Evolutionary conservation across 2,888 invertebrate genomes (phyloP), one percentile per base, ranked within the genome.

Genomic region (Theristus sp.): DNA sequence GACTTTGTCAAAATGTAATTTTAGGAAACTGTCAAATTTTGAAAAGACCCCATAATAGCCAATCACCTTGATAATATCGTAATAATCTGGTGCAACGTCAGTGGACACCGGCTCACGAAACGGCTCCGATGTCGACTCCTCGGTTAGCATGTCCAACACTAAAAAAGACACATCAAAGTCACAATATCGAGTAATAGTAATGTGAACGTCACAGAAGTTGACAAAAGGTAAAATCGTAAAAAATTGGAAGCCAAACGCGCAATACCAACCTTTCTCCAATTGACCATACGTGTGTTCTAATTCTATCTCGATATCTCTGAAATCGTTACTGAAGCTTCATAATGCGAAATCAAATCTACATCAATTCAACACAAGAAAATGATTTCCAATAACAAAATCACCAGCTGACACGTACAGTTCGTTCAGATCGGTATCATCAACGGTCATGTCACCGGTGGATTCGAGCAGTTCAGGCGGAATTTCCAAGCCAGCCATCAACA

Each of bases 21-120:
- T 6, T 54, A 10, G 27, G 3, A 54, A 27, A 25, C 38, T 38
- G 38, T 38, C 38, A 38, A 38, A 38, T 17, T 38, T 38, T 38
- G 6, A 6, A 38, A 38, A 6, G 38, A 38, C 17, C 10, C 38
- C 38, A 38, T 38, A 38, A 38, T 38, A 38, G 38, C 38, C 10
- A 17, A 38, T 17, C 38, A 71, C 71, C 68, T 69, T 67, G 59
- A 83, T 81, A 56, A 82, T 79, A 62, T 80, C 79, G 68, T 81
- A 82, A 67, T 82, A 82, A 75, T 86, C 85, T 0, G 91, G 90
- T 0, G 90, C 90, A 73, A 86, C 87, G 71, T 87, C 86, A 73
- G 90, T 89, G 69, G 89, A 87, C 1, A 91, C 90, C 0, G 90
- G 87, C 72, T 89, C 88, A 73, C 86, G 81, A 76, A 93, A 91